Evolutionary conservation across 2,888 invertebrate genomes (phyloP), one percentile per base, ranked within the genome.

Genomic region (Myopa testacea): DNA sequence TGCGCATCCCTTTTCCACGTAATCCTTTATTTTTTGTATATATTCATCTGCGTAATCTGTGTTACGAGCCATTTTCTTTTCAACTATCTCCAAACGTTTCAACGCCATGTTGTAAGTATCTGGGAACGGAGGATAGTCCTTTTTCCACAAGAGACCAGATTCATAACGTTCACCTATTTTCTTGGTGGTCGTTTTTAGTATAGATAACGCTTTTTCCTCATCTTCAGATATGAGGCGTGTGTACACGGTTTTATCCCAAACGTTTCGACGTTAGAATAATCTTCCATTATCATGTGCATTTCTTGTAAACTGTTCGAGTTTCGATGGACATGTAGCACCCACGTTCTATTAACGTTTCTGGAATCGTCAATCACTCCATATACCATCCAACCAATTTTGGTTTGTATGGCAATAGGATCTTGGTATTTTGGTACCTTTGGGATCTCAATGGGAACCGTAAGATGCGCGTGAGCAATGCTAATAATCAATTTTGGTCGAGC

Each of bases 1-100:
- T 10, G 78, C 80, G 34, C 79, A 79, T 52, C 79, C 77, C 37
- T 78, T 81, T 0, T 63, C n/a, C n/a, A 81, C 68, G 45, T 81
- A 81, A 10, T 78, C 73, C 37, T 76, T 4, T 4, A 81, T 81
- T 75, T 81, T 75, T n/a, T 76, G 16, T 8, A 5, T 8, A 55
- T 70, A 82, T 14, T 26, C 78, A 12, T 60, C 63, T 34, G 80
- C 80, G 50, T 76, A 82, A 3, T 62, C 55, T 7, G 26, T 10
- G 10, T 82, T 74, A 14, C 10, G 76, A 37, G 5, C 34, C 80
- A 82, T 80, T 60, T 78, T 70, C 1, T 67, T 19, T 72, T 80
- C 80, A 0, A 81, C 58, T 7, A 77, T 79, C 0, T 73, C 19
- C 2, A 81, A 72, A 40, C 82, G 69, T 38, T 77, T 77, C 40